These are phyloP conservation scores for Sprattus sprattus DNA, from an alignment of 2,113 vertebrate genomes.

Conservation along the genomic window DNA sequence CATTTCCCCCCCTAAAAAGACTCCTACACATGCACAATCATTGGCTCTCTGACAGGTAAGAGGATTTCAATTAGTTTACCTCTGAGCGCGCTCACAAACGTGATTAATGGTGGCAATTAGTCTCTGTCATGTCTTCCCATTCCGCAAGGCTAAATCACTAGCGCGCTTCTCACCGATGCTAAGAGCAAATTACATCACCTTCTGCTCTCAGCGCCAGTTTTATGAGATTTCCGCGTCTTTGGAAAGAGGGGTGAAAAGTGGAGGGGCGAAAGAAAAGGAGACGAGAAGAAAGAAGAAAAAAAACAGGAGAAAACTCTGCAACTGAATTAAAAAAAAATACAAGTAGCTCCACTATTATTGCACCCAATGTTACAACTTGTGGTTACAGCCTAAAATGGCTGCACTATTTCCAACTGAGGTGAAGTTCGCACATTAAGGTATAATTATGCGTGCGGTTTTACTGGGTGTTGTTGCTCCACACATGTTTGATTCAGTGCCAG, in stretches of 20 bases:
- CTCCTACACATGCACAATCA: constrained; percentile 65
- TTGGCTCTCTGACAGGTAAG: constrained; percentile 71
- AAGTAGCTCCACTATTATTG: constrained; percentile 34
- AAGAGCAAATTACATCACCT: constrained; percentile 75
- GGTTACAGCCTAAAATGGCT: constrained; percentile 43
- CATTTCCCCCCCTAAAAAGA: constrained; percentile 23
- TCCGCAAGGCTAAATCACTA: constrained; percentile 65
- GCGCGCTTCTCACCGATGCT: constrained; percentile 63
- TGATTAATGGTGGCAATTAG: constrained; percentile 84
- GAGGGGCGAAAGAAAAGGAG: neutral
- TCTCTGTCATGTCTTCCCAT: constrained; percentile 78
- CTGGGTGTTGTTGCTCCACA: constrained; percentile 42
- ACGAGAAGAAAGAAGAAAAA: constrained; percentile 10
- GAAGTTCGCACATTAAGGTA: constrained; percentile 31
- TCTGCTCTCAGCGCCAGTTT: constrained; percentile 57
- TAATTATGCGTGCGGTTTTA: constrained; percentile 43
- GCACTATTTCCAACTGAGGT: constrained; percentile 35
- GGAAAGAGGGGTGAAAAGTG: constrained; percentile 61
- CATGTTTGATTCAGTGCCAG: constrained; percentile 47
- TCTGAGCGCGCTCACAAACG: constrained; percentile 65
- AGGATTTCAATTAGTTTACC: constrained; percentile 80
- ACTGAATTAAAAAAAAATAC: constrained; percentile 34
- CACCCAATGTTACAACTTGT: constrained; percentile 40
- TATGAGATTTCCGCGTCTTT: constrained; percentile 71
- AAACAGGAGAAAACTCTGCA: constrained; percentile 31